Percentiles rank a stretch among this genome's conserved stretches.
Evolutionary conservation across 2,888 invertebrate genomes (phyloP).

Genomic region (Toxonevra muliebris): DNA sequence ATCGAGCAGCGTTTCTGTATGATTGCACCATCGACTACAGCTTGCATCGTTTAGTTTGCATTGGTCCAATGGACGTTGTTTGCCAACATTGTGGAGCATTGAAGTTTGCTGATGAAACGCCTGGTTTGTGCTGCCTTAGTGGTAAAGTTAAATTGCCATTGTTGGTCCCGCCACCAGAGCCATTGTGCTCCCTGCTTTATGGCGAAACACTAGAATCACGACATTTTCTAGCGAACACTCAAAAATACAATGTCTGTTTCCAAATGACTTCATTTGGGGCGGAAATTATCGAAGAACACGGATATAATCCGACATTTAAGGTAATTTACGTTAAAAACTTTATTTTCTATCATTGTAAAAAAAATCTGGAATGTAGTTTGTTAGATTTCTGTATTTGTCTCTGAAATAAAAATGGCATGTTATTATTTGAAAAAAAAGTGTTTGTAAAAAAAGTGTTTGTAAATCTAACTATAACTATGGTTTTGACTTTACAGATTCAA

Average conservation of each 20-base stretch:
- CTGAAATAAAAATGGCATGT: background rate
- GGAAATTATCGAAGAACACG: too few species aligned
- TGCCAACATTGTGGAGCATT: slow-evolving; percentile 30
- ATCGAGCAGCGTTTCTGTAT: slow-evolving; percentile 37
- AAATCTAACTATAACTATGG: too few species aligned
- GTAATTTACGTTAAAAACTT: slow-evolving; percentile 14
- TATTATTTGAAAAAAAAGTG: background rate
- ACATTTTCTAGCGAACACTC: slow-evolving; percentile 4
- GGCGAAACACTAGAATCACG: slow-evolving; percentile 40
- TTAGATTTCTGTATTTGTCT: background rate
- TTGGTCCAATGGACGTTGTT: slow-evolving; percentile 29
- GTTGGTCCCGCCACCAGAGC: slow-evolving; percentile 45
- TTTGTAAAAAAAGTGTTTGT: too few species aligned
- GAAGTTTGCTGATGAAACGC: slow-evolving; percentile 21
- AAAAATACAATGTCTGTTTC: slow-evolving; percentile 42
- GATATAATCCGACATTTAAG: slow-evolving; percentile 46
- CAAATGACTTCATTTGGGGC: slow-evolving; percentile 55
- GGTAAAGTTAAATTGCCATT: slow-evolving; percentile 40
- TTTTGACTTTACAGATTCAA: too few species aligned
- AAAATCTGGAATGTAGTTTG: background rate
- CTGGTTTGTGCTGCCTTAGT: too few species aligned
- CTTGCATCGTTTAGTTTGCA: slow-evolving; percentile 28
- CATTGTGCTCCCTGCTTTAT: slow-evolving; percentile 52
- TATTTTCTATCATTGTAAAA: slow-evolving; percentile 3
- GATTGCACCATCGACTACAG: slow-evolving; percentile 36